Conservation (phyloP, 2,888 invertebrate genomes). For the Acholoe squamosa region DNA sequence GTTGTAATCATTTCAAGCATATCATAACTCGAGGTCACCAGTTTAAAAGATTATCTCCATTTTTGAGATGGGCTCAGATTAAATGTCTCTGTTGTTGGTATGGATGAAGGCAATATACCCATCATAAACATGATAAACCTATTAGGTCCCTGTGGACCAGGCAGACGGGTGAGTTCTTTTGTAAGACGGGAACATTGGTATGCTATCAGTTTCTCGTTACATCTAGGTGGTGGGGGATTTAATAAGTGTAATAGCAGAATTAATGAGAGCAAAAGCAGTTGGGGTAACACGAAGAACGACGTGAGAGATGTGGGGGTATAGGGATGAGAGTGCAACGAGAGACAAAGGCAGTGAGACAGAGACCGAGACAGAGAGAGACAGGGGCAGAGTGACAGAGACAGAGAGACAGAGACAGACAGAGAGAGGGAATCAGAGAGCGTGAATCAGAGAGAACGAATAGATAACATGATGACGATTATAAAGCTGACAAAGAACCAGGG, state of each 20-base stretch:
- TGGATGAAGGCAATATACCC: too few species aligned
- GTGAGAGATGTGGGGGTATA: too few species aligned
- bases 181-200: background rate
- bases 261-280: background rate
- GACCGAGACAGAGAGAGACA: background rate
- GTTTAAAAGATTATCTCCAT: too few species aligned
- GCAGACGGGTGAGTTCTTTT: background rate
- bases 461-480: background rate
- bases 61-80: too few species aligned
- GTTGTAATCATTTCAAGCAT: too few species aligned
- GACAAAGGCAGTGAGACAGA: background rate
- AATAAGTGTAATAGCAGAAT: constrained; percentile 27
- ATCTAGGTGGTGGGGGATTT: background rate
- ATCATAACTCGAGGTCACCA: too few species aligned
- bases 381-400: too few species aligned
- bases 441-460: background rate
- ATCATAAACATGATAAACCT: background rate
- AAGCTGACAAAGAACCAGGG: background rate
- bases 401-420: background rate
- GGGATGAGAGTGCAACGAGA: background rate
- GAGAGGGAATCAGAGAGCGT: background rate
- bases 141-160: background rate
- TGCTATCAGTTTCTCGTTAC: background rate
- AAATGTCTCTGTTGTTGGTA: too few species aligned
- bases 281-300: too few species aligned